Conservation (phyloP, 2,888 invertebrate genomes). For the Gandaritis pyraliata region DNA sequence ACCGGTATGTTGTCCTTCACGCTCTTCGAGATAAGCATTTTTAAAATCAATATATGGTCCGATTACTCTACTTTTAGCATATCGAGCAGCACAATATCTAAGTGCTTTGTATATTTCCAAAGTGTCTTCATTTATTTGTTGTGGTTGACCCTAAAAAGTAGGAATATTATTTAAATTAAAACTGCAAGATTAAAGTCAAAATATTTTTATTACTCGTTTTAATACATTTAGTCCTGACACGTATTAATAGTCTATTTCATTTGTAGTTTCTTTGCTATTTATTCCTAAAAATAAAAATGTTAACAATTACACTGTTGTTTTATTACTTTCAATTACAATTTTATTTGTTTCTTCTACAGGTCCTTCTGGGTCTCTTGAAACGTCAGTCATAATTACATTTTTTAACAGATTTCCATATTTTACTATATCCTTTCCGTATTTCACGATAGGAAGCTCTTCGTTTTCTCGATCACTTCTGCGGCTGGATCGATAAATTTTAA, state of each 20-base stretch:
- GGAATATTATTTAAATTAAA: too few relatives aligned
- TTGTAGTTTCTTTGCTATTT: too few relatives aligned
- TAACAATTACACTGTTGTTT: background rate
- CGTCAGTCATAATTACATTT: constrained; percentile 50
- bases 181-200: too few relatives aligned
- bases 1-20: background rate
- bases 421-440: constrained; percentile 57
- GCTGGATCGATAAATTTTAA: constrained; percentile 48
- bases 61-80: background rate
- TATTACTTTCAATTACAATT: background rate
- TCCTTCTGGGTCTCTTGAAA: constrained; percentile 48
- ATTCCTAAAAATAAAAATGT: background rate
- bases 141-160: too few relatives aligned
- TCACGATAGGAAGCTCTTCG: constrained; percentile 53
- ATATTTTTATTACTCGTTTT: too few relatives aligned
- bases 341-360: constrained; percentile 18
- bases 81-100: background rate
- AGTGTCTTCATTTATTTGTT: too few relatives aligned
- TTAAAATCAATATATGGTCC: background rate
- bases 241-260: too few relatives aligned
- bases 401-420: constrained; percentile 59
- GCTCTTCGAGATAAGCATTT: background rate
- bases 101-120: background rate
- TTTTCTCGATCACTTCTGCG: constrained; percentile 44
- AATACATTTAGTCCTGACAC: too few relatives aligned